Evolutionary conservation across 2,797 vertebrate species (phyloP).

Genomic region (Silurus lanzhouensis): DNA sequence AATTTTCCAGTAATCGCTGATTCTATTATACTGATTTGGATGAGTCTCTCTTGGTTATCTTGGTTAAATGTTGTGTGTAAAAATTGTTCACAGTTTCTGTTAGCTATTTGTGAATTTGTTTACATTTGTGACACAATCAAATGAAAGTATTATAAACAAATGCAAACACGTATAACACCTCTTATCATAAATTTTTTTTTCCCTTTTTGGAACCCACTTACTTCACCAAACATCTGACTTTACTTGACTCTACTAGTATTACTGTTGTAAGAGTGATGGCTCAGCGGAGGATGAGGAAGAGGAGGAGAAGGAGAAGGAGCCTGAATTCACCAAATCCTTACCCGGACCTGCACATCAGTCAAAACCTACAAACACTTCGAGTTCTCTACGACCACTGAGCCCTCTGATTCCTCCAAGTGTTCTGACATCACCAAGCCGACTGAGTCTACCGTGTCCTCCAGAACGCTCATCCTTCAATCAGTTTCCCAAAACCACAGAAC

Average conservation of each 20-base stretch:
- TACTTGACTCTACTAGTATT: conserved; percentile 78
- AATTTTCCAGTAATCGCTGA: too few relatives aligned
- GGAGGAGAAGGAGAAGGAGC: conserved; percentile 73
- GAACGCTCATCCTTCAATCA: conserved; percentile 59
- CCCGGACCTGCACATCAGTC: conserved; percentile 46
- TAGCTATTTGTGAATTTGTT: neutral
- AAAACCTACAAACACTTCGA: conserved; percentile 66
- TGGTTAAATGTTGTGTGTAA: neutral
- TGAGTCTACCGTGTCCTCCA: conserved; percentile 63
- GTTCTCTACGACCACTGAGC: conserved; percentile 60
- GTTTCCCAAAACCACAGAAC: conserved; percentile 76
- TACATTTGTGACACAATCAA: neutral
- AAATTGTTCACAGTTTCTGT: neutral
- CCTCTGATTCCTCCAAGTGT: conserved; percentile 68
- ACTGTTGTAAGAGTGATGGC: conserved; percentile 94
- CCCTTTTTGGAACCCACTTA: neutral
- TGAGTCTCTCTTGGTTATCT: neutral
- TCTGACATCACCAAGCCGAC: conserved; percentile 63
- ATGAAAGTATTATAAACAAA: neutral
- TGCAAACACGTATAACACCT: neutral
- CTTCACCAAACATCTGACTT: neutral
- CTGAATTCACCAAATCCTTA: conserved; percentile 59
- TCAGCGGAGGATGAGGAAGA: conserved; percentile 87
- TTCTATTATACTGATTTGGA: neutral
- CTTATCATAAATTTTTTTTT: neutral